phyloP scores from a whole-genome alignment of 2,888 invertebrate species.

The Campoletis raptor region DNA sequence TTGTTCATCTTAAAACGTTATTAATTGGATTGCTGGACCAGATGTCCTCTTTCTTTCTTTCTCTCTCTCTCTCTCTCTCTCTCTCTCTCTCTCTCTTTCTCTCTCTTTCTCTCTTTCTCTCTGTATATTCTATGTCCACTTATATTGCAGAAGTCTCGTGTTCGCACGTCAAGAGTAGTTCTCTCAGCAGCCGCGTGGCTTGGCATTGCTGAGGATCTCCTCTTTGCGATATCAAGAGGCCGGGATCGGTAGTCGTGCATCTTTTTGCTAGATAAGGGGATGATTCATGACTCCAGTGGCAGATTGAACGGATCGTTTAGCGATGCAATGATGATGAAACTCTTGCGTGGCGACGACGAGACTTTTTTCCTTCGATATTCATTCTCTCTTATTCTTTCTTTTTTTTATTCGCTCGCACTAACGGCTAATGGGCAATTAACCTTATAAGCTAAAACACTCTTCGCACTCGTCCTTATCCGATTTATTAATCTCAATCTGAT shows the following conservation, averaged over 20 bases:
- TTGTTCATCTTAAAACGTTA: conserved; percentile 20
- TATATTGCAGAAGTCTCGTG: conserved; percentile 1
- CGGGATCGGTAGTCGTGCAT: conserved; percentile 78
- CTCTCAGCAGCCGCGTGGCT: conserved; percentile 20
- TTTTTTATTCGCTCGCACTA: conserved; percentile 30
- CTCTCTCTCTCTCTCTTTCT: conserved; percentile 8
- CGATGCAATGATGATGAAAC: conserved; percentile 69
- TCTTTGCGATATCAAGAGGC: conserved; percentile 63
- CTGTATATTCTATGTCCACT: not conserved
- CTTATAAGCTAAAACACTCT: conserved; percentile 25
- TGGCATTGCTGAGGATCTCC: conserved; percentile 48
- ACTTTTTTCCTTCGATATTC: conserved; percentile 2
- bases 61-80: conserved; percentile 12
- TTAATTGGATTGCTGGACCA: conserved; percentile 46
- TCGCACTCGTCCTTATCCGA: not conserved
- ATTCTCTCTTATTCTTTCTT: conserved; percentile 11
- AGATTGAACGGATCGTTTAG: conserved; percentile 64
- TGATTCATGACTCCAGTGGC: conserved; percentile 75
- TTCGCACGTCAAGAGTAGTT: conserved; percentile 45
- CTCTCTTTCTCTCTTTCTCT: conserved; percentile 9
- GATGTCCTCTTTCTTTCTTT: conserved; percentile 12
- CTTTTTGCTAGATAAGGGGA: conserved; percentile 77
- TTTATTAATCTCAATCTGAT: conserved; percentile 33
- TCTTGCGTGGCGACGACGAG: conserved; percentile 64
- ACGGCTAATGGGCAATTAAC: conserved; percentile 69